These are phyloP conservation scores for Agrilus cyanescens DNA, from an alignment of 2,888 invertebrate genomes.

Conservation along the genomic window DNA sequence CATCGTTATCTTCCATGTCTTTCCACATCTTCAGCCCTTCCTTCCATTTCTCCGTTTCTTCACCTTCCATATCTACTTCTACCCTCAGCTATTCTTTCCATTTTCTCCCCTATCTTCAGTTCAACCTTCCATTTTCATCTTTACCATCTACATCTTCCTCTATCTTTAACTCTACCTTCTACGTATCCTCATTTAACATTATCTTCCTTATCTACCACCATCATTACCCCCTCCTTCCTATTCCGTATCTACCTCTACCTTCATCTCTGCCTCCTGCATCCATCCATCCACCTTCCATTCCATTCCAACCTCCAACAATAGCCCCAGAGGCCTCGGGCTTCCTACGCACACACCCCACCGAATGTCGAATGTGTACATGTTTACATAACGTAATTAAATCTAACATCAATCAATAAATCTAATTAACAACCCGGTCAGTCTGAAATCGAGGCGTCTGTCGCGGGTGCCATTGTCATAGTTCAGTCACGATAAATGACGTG, in stretches of 20 bases:
- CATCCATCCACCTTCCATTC: too few relatives aligned
- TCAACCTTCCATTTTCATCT: slow-evolving; percentile 22
- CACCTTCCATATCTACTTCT: too few relatives aligned
- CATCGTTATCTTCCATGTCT: slow-evolving; percentile 8
- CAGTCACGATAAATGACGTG: too few relatives aligned
- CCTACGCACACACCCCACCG: slow-evolving; percentile 4
- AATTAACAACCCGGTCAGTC: too few relatives aligned
- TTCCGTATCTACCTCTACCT: too few relatives aligned
- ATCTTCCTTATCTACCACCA: slow-evolving; percentile 33
- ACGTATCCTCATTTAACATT: slow-evolving; percentile 34
- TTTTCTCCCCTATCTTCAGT: too few relatives aligned
- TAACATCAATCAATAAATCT: neutral
- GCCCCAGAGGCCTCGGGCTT: neutral
- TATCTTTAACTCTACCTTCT: slow-evolving; percentile 25
- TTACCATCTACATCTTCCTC: slow-evolving; percentile 35
- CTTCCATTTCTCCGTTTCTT: slow-evolving; percentile 22
- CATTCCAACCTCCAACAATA: too few relatives aligned
- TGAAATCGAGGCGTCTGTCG: too few relatives aligned
- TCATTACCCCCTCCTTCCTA: neutral
- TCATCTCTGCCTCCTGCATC: neutral
- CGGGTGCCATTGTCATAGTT: too few relatives aligned
- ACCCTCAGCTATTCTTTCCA: too few relatives aligned
- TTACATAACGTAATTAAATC: neutral
- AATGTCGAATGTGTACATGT: neutral
- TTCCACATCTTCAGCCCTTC: neutral